Conservation (phyloP, 2,888 invertebrate genomes). For the Tenthredo scrophulariae region DNA sequence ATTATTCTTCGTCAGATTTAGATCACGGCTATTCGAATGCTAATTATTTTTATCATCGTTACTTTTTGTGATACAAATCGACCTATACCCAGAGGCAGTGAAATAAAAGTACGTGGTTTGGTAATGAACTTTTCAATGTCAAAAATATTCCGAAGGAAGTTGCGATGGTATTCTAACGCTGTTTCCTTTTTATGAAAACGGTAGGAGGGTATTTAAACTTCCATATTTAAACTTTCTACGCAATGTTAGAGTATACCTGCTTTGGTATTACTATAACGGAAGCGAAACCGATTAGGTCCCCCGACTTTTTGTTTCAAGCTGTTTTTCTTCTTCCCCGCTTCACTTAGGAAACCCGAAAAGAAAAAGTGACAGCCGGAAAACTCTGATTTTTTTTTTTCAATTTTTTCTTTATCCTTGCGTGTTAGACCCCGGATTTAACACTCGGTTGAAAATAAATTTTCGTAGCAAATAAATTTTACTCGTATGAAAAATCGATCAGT, state of each 20-base stretch:
- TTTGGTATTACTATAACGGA: constrained; percentile 34
- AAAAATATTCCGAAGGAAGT: neutral
- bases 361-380: neutral
- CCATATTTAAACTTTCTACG: constrained; percentile 24
- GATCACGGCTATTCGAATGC: neutral
- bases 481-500: neutral
- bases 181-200: constrained; percentile 24
- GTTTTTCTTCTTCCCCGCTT: constrained; percentile 24
- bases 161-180: neutral
- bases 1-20: neutral
- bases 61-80: neutral
- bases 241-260: neutral
- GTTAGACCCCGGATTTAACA: neutral
- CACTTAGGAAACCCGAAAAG: constrained; percentile 25
- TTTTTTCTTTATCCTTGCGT: neutral
- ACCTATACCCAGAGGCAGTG: neutral
- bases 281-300: constrained; percentile 30
- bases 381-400: neutral
- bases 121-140: constrained; percentile 16
- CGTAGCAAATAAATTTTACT: neutral
- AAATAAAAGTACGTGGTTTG: constrained; percentile 3
- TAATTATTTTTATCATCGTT: constrained; percentile 24
- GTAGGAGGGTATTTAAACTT: neutral
- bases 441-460: neutral
- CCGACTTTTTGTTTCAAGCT: constrained; percentile 29